Conservation (phyloP, 2,113 vertebrate species). For the Syngnathoides biaculeatus region DNA sequence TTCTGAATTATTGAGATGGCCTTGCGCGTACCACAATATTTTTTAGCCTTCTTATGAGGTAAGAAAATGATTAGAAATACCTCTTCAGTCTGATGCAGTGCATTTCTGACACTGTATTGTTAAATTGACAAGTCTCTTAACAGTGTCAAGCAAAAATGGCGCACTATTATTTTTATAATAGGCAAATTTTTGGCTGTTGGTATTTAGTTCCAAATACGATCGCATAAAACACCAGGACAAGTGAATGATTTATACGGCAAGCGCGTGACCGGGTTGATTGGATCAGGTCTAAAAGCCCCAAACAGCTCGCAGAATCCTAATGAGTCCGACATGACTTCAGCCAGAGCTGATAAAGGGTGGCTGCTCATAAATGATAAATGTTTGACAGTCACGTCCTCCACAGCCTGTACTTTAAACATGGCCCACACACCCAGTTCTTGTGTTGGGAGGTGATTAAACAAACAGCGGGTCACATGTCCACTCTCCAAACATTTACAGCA, state of each 20-base stretch:
- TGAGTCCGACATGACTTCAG: neutral
- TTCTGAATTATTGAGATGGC: too few species aligned
- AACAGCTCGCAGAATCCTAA: neutral
- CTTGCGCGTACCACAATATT: too few species aligned
- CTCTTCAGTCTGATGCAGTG: too few species aligned
- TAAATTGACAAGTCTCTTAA: too few species aligned
- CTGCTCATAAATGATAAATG: neutral
- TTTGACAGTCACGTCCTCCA: neutral
- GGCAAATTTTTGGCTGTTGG: neutral
- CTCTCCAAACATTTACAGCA: conserved; percentile 9
- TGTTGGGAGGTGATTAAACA: neutral
- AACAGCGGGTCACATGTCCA: conserved; percentile 24
- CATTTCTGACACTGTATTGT: too few species aligned
- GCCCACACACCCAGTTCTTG: neutral
- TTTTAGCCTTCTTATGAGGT: too few species aligned
- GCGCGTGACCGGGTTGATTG: neutral
- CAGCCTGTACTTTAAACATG: conserved; percentile 1
- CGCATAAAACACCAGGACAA: neutral
- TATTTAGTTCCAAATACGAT: neutral
- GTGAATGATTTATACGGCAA: neutral
- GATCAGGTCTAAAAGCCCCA: neutral
- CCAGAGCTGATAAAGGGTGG: conserved; percentile 1
- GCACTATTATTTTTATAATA: neutral
- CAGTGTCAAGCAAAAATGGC: too few species aligned
- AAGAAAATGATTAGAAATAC: too few species aligned